Evolutionary conservation across 1,140 invertebrate species (phyloP).

Genomic region (Leptonema lineaticorne): DNA sequence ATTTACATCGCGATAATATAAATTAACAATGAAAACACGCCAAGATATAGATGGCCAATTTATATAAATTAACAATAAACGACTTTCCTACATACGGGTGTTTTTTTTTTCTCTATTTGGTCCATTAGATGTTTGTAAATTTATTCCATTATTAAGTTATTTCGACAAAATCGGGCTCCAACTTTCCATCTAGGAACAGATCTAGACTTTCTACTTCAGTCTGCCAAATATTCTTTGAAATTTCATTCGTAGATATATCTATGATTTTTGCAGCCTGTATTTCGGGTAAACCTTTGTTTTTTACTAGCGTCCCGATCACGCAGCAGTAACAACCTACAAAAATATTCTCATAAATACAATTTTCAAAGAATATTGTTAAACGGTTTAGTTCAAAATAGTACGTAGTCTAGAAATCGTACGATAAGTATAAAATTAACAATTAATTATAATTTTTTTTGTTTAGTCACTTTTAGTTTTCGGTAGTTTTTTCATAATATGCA

Average conservation of each 20-base stretch:
- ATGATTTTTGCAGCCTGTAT: conserved; percentile 27
- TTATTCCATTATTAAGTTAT: too few species aligned
- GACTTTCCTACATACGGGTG: neutral
- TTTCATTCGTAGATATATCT: conserved; percentile 20
- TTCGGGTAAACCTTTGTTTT: conserved; percentile 31
- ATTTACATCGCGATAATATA: too few species aligned
- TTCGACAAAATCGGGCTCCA: conserved; percentile 30
- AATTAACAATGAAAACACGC: too few species aligned
- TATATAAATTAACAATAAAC: neutral
- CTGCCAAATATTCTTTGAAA: conserved; percentile 12
- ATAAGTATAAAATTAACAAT: neutral
- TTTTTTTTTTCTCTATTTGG: neutral
- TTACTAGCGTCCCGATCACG: conserved; percentile 32
- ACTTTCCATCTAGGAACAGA: conserved; percentile 28
- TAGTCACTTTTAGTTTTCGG: neutral
- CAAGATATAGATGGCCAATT: neutral
- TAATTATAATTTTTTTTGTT: neutral
- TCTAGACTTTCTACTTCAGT: conserved; percentile 32
- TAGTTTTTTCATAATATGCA: too few species aligned
- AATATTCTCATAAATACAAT: neutral
- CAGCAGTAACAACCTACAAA: conserved; percentile 27
- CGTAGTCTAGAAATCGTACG: too few species aligned
- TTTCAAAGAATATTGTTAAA: too few species aligned
- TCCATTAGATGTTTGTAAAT: too few species aligned
- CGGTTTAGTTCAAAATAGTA: too few species aligned